A percentile compares a stretch with the other conserved stretches of the same genome.
Conservation (phyloP, 2,888 invertebrate genomes). For the Sesamia inferens region DNA sequence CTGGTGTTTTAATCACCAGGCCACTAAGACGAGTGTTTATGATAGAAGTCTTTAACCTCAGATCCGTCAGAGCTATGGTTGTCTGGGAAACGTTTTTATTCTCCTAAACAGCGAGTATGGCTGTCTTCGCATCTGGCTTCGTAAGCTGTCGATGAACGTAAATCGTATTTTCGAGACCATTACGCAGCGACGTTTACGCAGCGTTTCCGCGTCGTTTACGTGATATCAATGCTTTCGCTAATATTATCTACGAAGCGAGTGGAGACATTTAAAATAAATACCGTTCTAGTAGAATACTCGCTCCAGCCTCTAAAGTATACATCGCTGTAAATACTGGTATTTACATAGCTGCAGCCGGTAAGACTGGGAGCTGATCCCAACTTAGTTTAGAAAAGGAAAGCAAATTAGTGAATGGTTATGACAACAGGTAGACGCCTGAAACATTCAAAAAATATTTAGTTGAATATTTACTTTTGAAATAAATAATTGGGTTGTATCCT, state of each 20-base stretch:
- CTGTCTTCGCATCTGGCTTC: constrained; percentile 10
- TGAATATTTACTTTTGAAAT: too few relatives aligned
- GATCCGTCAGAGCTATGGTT: constrained; percentile 4
- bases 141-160: not conserved
- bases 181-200: not conserved
- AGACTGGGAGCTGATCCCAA: too few relatives aligned
- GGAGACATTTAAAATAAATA: not conserved
- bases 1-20: too few relatives aligned
- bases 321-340: too few relatives aligned
- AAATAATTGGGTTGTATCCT: too few relatives aligned
- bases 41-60: constrained; percentile 33
- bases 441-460: too few relatives aligned
- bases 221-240: not conserved
- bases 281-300: not conserved
- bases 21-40: constrained; percentile 15
- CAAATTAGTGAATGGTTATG: too few relatives aligned
- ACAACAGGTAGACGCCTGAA: too few relatives aligned
- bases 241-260: not conserved
- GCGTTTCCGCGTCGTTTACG: not conserved
- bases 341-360: too few relatives aligned
- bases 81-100: constrained; percentile 17
- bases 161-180: not conserved
- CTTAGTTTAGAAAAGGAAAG: too few relatives aligned
- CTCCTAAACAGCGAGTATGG: not conserved
- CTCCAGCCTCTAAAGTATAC: too few relatives aligned